Base-by-base conservation (phyloP, 1,140 invertebrate species). In the Orchesella cincta region DNA sequence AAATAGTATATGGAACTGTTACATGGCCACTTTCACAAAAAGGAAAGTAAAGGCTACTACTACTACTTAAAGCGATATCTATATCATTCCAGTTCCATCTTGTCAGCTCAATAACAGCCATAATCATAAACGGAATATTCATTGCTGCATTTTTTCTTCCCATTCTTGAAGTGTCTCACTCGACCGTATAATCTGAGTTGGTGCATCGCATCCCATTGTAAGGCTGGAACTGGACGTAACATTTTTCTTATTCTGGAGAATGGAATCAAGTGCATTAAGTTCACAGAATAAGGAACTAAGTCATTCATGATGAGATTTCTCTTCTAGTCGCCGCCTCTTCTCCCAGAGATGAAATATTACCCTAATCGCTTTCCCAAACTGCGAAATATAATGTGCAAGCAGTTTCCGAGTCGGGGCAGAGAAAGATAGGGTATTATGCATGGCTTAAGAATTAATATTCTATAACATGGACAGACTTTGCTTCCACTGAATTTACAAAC, bases 81-180 rank as follows among this genome's bases (percentile, higher is more conserved):
- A 12, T 46, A 46, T 20, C 20, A 12, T 20, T 12, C 39, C 39
- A 46, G 8, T 46, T 46, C 8, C 39, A 12, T 12, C 23, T 57
- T 57, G 52, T 26, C 52, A 57, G 52, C 23, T 57, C 52, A 57
- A 57, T 57, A 57, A 18, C 23, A 57, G 23, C 23, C 52, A 57
- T 57, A 57, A 57, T 57, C 12, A 57, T 57, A 57, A 57, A 57
- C 23, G 52, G 23, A 26, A 26, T 57, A 57, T 57, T 57, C 52
- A 57, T 57, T 26, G 52, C 12, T 46, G 39, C 39, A 20, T 46
- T 46, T 8, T 20, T 46, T 46, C 39, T 20, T 12, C 39, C 8
- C 8, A 12, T 20, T 20, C 20, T 8, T 46, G 39, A 46, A 20
- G 8, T 12, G 39, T 46, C 8, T 46, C 8, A 20, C 8, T 46